A percentile compares a stretch with the other conserved stretches of the same genome.
Evolutionary conservation across 53 echinoderm and acorn worm genomes (phyloP).

Genomic region (Holothuria leucospilota): DNA sequence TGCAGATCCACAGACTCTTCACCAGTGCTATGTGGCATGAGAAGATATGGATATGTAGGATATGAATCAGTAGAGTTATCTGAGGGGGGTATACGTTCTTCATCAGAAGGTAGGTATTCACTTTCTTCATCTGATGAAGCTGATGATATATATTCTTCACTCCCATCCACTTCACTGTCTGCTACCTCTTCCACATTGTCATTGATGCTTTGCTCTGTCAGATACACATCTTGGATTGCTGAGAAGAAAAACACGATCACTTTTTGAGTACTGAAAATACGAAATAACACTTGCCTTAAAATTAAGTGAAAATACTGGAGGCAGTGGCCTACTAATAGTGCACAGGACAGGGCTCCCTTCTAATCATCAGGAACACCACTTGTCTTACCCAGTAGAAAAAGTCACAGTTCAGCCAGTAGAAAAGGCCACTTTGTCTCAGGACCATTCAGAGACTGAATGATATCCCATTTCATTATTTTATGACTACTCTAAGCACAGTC

Average conservation of each 20-base stretch:
- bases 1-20: not conserved
- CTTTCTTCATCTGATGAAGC: conserved; percentile 7
- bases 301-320: not conserved
- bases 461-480: no score
- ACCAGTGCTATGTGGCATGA: not conserved
- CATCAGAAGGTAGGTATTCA: conserved; percentile 14
- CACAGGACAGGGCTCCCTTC: no score
- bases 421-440: no score
- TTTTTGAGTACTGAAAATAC: no score
- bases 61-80: conserved; percentile 7
- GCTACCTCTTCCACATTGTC: not conserved
- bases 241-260: not conserved
- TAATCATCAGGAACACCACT: no score
- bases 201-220: not conserved
- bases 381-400: no score
- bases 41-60: conserved; percentile 4
- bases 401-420: no score
- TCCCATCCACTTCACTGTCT: not conserved
- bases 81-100: conserved; percentile 3
- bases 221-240: not conserved
- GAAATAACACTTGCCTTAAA: no score
- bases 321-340: no score
- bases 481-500: no score
- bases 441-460: no score
- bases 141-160: not conserved